Conservation (phyloP, 1,140 invertebrate genomes). For the Berghia stephanieae region DNA sequence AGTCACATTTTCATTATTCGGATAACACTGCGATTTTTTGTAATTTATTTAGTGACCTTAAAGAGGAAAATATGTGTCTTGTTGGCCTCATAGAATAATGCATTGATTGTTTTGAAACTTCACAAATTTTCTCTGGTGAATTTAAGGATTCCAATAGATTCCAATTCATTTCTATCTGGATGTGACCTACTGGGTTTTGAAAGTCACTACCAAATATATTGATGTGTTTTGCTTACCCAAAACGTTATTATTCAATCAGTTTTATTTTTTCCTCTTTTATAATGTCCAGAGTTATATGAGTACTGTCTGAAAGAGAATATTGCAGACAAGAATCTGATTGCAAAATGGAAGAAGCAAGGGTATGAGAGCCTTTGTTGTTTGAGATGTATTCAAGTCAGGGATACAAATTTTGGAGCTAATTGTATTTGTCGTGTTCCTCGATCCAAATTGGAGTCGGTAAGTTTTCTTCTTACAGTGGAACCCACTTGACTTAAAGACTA, state of each 20-base stretch:
- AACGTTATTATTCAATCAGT: not conserved
- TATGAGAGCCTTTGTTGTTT: slow-evolving; percentile 99
- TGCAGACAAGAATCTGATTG: slow-evolving; percentile 96
- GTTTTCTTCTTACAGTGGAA: slow-evolving; percentile 31
- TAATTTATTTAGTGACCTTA: too few relatives aligned
- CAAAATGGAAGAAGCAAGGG: slow-evolving; percentile 99
- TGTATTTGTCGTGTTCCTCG: slow-evolving; percentile 99
- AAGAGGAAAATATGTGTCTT: too few relatives aligned
- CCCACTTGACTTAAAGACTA: too few relatives aligned
- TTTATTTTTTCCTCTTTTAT: not conserved
- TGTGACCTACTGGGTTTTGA: not conserved
- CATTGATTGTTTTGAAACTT: too few relatives aligned
- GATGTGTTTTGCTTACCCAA: not conserved
- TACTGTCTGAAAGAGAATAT: slow-evolving; percentile 97
- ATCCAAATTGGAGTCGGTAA: slow-evolving; percentile 93
- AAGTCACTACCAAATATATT: not conserved
- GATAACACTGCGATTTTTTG: too few relatives aligned
- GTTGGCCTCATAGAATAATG: too few relatives aligned
- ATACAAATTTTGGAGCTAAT: slow-evolving; percentile 99
- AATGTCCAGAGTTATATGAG: slow-evolving; percentile 88
- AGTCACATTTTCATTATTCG: too few relatives aligned
- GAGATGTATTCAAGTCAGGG: slow-evolving; percentile 97
- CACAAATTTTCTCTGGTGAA: not conserved
- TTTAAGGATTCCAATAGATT: slow-evolving; percentile 9
- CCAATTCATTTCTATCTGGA: not conserved